A percentile compares a stretch with the other conserved stretches of the same genome.
Conservation (phyloP, 2,113 vertebrate genomes). For the Hemichromis elongatus region DNA sequence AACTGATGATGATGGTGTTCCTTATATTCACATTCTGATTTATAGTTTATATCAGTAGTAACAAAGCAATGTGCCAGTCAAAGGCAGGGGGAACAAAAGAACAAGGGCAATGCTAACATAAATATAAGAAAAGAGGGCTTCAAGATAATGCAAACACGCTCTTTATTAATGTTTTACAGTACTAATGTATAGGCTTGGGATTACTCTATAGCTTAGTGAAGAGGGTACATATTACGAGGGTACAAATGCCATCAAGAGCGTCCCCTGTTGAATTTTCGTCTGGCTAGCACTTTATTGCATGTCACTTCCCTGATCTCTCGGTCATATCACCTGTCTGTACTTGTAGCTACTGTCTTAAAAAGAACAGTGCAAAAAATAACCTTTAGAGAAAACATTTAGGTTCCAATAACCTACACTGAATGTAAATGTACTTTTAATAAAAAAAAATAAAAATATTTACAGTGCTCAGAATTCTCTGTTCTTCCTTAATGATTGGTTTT, state of each 20-base stretch:
- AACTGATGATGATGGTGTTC: no score
- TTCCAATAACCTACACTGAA: background rate
- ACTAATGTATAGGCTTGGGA: accelerated
- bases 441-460: background rate
- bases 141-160: background rate
- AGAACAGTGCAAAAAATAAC: background rate
- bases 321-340: background rate
- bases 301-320: background rate
- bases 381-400: background rate
- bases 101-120: background rate
- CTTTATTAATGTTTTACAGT: background rate
- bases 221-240: background rate
- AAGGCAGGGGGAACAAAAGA: background rate
- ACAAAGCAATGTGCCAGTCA: background rate
- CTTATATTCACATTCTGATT: background rate
- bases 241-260: background rate
- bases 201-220: background rate
- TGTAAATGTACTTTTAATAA: background rate
- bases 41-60: background rate
- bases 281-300: background rate
- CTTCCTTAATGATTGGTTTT: background rate
- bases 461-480: background rate
- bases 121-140: background rate
- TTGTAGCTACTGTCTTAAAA: background rate
- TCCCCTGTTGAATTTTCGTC: background rate